Percentiles rank a stretch among this genome's conserved stretches.
Evolutionary conservation across 2,113 vertebrate species (phyloP).

Genomic region (Gracilinanus agilis): DNA sequence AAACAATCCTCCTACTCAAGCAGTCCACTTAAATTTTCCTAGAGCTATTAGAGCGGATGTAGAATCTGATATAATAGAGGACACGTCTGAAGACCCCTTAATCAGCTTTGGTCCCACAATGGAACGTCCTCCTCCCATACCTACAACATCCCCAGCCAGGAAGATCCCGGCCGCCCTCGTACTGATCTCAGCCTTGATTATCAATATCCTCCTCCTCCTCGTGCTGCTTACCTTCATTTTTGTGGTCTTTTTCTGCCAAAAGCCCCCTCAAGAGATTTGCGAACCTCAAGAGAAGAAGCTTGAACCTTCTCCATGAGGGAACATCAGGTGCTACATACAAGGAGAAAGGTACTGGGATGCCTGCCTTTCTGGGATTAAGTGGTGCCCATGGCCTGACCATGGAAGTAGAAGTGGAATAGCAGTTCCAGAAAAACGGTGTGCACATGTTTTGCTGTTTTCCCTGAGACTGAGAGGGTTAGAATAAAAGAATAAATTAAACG

Average conservation of each 20-base stretch:
- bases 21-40: neutral
- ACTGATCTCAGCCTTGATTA: neutral
- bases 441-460: neutral
- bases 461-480: neutral
- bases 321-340: neutral
- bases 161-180: neutral
- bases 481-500: neutral
- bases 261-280: neutral
- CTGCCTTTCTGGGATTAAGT: neutral
- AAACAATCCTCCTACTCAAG: neutral
- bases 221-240: neutral
- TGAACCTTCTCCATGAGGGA: neutral
- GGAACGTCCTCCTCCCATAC: accelerated
- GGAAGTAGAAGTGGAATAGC: neutral
- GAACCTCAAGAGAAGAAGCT: neutral
- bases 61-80: neutral
- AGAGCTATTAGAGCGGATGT: neutral
- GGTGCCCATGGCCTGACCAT: neutral
- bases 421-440: neutral
- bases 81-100: neutral
- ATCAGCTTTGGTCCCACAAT: neutral
- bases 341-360: neutral
- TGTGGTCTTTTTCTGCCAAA: neutral
- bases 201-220: neutral
- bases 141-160: neutral